phyloP scores from a whole-genome alignment of 35 echinoderm and acorn worm genomes.

The Amphiura filiformis region DNA sequence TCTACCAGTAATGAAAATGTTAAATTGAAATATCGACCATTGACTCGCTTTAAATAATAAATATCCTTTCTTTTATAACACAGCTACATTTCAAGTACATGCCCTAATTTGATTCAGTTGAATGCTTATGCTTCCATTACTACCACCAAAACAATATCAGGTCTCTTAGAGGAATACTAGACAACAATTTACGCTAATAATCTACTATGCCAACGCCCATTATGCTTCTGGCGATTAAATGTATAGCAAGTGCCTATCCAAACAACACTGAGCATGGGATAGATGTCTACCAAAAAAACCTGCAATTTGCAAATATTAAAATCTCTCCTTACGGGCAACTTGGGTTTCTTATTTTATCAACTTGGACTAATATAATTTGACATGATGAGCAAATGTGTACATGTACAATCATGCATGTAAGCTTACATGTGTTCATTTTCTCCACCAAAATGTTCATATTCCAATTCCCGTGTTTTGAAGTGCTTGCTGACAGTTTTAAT shows the following conservation, averaged over 20 bases:
- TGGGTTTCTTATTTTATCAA: background rate
- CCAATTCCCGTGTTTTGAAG: no score
- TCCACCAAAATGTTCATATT: background rate
- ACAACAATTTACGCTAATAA: slow-evolving; percentile 9
- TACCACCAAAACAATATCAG: background rate
- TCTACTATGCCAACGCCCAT: background rate
- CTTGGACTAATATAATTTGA: background rate
- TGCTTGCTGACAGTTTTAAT: no score
- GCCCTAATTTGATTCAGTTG: background rate
- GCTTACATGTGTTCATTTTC: background rate
- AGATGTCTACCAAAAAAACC: background rate
- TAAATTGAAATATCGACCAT: background rate
- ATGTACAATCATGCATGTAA: background rate
- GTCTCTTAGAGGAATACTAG: background rate
- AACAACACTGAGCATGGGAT: background rate
- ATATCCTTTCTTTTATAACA: background rate
- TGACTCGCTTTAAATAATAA: background rate
- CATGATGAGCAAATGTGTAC: background rate
- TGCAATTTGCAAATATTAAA: background rate
- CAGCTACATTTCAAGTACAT: slow-evolving; percentile 2
- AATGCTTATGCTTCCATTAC: background rate
- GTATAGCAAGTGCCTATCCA: background rate
- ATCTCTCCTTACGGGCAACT: background rate
- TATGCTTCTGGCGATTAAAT: background rate
- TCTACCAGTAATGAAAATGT: background rate